Percentiles rank a stretch among this genome's conserved stretches.
phyloP scores from a whole-genome alignment of 92 coral and sea anemone genomes.

The Heliopora coerulea region DNA sequence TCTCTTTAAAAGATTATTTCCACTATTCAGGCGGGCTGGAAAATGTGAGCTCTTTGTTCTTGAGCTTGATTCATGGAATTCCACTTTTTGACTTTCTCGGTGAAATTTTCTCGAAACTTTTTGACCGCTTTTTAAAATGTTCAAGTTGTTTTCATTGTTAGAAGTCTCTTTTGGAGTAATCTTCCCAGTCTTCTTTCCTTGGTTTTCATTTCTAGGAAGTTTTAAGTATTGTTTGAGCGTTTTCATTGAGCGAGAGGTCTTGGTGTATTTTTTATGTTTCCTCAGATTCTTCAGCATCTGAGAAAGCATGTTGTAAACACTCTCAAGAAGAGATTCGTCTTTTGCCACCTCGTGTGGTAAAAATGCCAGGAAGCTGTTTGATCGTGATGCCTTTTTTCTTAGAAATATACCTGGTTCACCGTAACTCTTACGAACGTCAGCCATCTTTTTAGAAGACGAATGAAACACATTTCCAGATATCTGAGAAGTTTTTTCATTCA shows the following conservation, averaged over 20 bases:
- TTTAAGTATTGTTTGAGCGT: slow-evolving; percentile 25
- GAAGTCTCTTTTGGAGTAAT: background rate
- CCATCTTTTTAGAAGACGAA: background rate
- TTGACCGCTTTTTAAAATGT: no score
- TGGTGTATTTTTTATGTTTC: slow-evolving; percentile 5
- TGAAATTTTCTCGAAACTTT: background rate
- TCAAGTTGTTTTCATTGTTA: background rate
- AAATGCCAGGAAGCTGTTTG: slow-evolving; percentile 31
- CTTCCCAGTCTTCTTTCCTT: background rate
- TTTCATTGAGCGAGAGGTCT: slow-evolving; percentile 8
- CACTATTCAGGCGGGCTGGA: background rate
- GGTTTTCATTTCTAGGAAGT: background rate
- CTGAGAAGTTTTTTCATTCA: no score
- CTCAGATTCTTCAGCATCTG: slow-evolving; percentile 32
- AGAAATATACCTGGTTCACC: slow-evolving; percentile 32
- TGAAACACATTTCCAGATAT: no score
- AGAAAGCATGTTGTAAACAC: slow-evolving; percentile 39
- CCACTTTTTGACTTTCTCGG: background rate
- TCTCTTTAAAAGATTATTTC: slow-evolving; percentile 5
- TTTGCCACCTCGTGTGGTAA: slow-evolving; percentile 35
- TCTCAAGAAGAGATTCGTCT: slow-evolving; percentile 23
- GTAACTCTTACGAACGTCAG: background rate
- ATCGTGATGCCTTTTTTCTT: slow-evolving; percentile 34
- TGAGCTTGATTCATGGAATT: background rate
- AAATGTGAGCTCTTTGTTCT: background rate